These are phyloP conservation scores for Sceloporus undulatus DNA, from an alignment of 2,113 vertebrate genomes.

Conservation along the genomic window DNA sequence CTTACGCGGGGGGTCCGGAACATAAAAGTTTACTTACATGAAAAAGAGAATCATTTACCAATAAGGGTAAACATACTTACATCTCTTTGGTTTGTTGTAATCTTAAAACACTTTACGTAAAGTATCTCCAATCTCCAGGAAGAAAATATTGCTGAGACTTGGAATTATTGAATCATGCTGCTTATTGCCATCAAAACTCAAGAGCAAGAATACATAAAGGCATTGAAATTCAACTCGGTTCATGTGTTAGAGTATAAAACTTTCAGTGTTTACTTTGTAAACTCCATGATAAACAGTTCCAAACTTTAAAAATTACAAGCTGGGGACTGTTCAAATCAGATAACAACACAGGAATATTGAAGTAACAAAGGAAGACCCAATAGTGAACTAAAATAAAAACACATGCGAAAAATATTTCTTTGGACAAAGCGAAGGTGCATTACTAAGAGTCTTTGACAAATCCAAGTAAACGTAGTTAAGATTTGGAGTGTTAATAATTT, in stretches of 20 bases:
- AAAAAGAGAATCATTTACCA: neutral
- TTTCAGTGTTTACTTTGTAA: neutral
- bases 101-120: neutral
- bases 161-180: neutral
- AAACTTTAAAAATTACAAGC: neutral
- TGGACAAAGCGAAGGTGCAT: neutral
- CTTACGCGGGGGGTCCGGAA: too few species aligned
- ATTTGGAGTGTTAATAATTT: neutral
- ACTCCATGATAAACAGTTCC: neutral
- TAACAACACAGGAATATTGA: neutral
- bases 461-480: neutral
- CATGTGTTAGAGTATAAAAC: neutral
- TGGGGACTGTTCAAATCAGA: neutral
- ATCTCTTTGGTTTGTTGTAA: neutral
- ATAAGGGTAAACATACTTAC: neutral
- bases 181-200: neutral
- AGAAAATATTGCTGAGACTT: neutral
- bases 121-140: neutral
- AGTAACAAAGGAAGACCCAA: neutral
- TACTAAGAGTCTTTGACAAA: neutral
- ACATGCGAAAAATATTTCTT: neutral
- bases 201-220: neutral
- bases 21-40: neutral
- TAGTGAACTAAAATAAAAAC: neutral
- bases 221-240: neutral